Conservation (phyloP, 2,797 vertebrate genomes). For the Syngnathus rostellatus region DNA sequence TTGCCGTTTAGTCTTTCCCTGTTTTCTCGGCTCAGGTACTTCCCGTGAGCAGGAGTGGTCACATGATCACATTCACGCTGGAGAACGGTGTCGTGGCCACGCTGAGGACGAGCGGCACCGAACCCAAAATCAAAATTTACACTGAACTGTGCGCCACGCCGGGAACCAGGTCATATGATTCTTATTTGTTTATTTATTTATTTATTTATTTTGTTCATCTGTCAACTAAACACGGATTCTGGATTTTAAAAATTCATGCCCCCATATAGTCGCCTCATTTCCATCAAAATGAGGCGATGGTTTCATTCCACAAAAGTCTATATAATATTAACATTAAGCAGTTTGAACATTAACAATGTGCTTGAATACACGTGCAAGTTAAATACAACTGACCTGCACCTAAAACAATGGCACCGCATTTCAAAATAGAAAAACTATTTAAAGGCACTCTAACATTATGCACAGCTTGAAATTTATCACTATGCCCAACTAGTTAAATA, state of each 20-base stretch:
- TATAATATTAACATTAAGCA: no score
- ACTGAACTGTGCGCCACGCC: constrained; percentile 82
- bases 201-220: not conserved
- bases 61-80: constrained; percentile 92
- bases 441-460: not conserved
- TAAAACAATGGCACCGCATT: not conserved
- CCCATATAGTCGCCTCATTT: not conserved
- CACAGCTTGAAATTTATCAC: not conserved
- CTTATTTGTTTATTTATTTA: constrained; percentile 9
- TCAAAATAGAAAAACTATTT: not conserved
- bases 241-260: no score
- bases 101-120: constrained; percentile 89
- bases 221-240: not conserved
- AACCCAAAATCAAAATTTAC: constrained; percentile 96
- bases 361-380: not conserved
- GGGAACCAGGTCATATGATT: constrained; percentile 69
- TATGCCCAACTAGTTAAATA: not conserved
- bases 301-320: not conserved
- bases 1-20: not conserved
- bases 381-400: not conserved
- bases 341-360: no score
- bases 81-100: constrained; percentile 87
- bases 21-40: constrained; percentile 68
- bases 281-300: not conserved
- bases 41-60: constrained; percentile 80